Conservation (phyloP, 2,888 invertebrate species). For the Vesta saturnalis region DNA sequence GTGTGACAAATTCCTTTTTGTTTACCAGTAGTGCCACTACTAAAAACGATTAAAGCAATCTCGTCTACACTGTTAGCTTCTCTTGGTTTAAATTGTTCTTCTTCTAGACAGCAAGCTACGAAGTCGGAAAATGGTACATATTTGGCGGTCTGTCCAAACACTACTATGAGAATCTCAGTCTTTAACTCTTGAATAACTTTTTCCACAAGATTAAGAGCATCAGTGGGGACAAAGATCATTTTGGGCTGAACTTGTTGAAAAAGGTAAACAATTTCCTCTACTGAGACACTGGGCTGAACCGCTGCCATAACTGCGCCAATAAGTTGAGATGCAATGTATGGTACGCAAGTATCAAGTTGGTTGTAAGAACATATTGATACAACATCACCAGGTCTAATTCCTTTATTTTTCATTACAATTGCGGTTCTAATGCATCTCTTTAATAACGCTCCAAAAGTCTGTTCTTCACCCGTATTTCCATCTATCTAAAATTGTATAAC, state of each 20-base stretch:
- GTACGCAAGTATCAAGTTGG: background rate
- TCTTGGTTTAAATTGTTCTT: slow-evolving; percentile 10
- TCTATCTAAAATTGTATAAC: background rate
- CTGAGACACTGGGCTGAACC: slow-evolving; percentile 40
- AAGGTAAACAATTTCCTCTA: slow-evolving; percentile 40
- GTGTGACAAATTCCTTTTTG: too few relatives aligned
- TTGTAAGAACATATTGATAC: background rate
- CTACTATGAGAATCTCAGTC: slow-evolving; percentile 36
- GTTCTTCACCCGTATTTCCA: background rate
- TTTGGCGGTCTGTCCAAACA: slow-evolving; percentile 34
- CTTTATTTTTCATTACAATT: background rate
- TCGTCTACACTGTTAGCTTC: background rate
- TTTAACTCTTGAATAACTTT: slow-evolving; percentile 28
- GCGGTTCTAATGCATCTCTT: background rate
- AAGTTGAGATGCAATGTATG: slow-evolving; percentile 58
- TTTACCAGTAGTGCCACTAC: background rate
- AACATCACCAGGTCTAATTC: background rate
- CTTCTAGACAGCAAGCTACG: slow-evolving; percentile 42
- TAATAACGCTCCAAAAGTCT: background rate
- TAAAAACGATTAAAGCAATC: background rate
- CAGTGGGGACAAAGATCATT: slow-evolving; percentile 42
- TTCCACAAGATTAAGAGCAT: slow-evolving; percentile 36
- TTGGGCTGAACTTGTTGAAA: slow-evolving; percentile 43
- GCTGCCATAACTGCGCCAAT: slow-evolving; percentile 52
- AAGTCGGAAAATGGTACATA: slow-evolving; percentile 38